Conservation (phyloP, 1,140 invertebrate species). For the Penaeus chinensis region DNA sequence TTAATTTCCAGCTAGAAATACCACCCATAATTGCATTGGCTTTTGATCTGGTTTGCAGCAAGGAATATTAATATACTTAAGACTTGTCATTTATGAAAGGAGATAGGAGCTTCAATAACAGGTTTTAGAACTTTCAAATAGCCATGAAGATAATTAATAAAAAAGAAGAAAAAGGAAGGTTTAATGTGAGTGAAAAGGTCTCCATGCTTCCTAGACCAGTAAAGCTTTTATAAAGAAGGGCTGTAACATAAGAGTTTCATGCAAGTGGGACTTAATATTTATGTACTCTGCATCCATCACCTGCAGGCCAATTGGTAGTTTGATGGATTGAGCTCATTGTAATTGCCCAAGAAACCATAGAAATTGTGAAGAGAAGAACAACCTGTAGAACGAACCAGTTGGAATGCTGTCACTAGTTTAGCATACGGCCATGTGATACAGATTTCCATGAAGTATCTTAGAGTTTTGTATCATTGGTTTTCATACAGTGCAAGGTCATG, state of each 20-base stretch:
- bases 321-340: neutral
- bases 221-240: no score
- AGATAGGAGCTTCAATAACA: no score
- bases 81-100: neutral
- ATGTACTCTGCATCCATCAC: no score
- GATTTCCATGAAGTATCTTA: slow-evolving; percentile 45
- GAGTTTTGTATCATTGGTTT: slow-evolving; percentile 43
- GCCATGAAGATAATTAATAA: no score
- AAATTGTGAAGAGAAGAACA: neutral
- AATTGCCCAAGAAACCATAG: neutral
- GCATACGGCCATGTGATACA: slow-evolving; percentile 49
- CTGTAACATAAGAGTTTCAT: no score
- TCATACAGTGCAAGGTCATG: slow-evolving; percentile 30
- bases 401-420: slow-evolving; percentile 46
- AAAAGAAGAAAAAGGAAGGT: no score
- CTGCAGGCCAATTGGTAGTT: no score
- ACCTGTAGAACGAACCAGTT: slow-evolving; percentile 23
- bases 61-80: slow-evolving; percentile 1
- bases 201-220: no score
- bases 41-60: slow-evolving; percentile 15
- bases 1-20: slow-evolving; percentile 20
- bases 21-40: slow-evolving; percentile 20
- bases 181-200: no score
- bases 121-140: no score
- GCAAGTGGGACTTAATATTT: no score